Evolutionary conservation across 2,888 invertebrate genomes (phyloP), one percentile per base, ranked within the genome.

Genomic region (Lycia hirtaria): DNA sequence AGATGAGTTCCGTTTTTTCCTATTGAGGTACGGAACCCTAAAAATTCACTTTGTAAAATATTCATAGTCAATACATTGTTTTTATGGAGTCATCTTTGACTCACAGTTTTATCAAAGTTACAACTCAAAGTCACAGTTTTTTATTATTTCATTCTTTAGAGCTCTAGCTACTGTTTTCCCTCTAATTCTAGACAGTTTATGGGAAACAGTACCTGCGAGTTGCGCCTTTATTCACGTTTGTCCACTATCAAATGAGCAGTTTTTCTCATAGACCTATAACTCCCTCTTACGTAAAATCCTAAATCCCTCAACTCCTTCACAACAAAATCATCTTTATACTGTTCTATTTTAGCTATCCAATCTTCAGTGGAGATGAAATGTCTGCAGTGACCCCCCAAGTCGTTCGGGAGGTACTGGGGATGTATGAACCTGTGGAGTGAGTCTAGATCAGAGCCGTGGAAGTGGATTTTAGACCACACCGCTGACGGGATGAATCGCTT

Each of bases 401-500:
- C 87, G 0, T 78, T 79, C 0, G 91, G 91, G 10, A 92, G 67
- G 60, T 82, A 83, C 41, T 79, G 73, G 0, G 88, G 87, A 45
- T 83, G 76, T 33, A 91, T 85, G 55, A 83, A 81, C 45, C 78
- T 80, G 59, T 88, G 89, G 22, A 92, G 82, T 0, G 89, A 88
- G 7, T 63, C 68, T 71, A 88, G 78, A 44, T 87, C 84, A 26
- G 79, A 80, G 1, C 89, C 89, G 56, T 91, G 91, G 73, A 91
- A 92, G 65, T 84, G 81, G 1, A 91, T 67, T 0, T 88, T 85
- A 40, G 93, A 91, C 75, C 93, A 93, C 86, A 96, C 96, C 4
- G 93, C 85, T 4, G 93, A 86, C 55, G 95, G 95, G 30, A 96
- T 88, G 60, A 96, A 93, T 12, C 96, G 96, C 76, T 96, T 96